phyloP scores from a whole-genome alignment of 2,113 vertebrate species.

The Ctenomys sociabilis region DNA sequence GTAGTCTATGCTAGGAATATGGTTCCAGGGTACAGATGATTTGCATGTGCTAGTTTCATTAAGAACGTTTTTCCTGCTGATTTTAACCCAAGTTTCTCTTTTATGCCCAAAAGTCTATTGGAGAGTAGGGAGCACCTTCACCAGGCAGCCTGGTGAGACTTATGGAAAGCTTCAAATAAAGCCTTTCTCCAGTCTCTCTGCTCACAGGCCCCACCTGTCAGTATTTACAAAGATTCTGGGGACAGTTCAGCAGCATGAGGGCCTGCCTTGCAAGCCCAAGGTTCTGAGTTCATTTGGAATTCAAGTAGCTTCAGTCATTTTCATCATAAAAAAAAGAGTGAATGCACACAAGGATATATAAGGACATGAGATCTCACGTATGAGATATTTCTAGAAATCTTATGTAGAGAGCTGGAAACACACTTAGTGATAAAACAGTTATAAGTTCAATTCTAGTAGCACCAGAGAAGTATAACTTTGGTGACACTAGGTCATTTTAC shows the following conservation, averaged over 20 bases:
- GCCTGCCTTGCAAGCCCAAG: too few relatives aligned
- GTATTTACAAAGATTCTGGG: background rate
- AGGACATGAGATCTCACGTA: background rate
- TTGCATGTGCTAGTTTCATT: background rate
- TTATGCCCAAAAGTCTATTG: background rate
- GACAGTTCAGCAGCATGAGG: too few relatives aligned
- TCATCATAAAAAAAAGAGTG: conserved; percentile 1
- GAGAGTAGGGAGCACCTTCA: background rate
- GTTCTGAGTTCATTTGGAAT: background rate
- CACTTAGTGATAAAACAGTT: background rate
- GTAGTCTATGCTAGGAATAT: background rate
- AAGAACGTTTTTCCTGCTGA: background rate
- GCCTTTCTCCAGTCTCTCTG: background rate
- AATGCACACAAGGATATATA: background rate
- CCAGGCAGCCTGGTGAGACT: background rate
- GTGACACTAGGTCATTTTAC: background rate
- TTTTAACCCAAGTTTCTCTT: background rate
- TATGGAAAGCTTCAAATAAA: background rate
- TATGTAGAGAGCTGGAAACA: background rate
- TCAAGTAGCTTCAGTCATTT: background rate
- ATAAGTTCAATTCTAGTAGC: conserved; percentile 55
- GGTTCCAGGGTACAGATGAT: background rate
- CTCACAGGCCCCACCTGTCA: background rate
- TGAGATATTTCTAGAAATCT: conserved; percentile 54
- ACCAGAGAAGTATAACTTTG: conserved; percentile 47